Base-by-base conservation (phyloP, 2,888 invertebrate genomes). In the Drosophila differens region DNA sequence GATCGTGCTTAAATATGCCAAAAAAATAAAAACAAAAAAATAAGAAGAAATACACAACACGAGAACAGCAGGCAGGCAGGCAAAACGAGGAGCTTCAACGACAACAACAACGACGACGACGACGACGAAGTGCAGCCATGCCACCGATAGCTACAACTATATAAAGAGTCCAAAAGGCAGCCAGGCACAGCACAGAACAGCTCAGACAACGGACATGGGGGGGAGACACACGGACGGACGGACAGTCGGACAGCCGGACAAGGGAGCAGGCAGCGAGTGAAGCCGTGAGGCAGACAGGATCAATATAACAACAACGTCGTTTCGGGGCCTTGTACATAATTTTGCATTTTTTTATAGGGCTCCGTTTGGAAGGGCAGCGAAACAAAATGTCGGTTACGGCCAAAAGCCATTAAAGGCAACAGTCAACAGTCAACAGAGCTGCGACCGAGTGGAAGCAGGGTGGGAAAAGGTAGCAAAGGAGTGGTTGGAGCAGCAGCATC, bases 321-420 rank as follows among this genome's bases (percentile, higher is more conserved):
- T 80, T 86, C 81, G 89, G 82, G 71, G 55, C 28, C 81, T 83
- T 82, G 89, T 85, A 91, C 91, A 91, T 91, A 91, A 91, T 90
- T 91, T 91, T 89, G 91, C 90, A 90, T 91, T 91, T 91, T 69
- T 91, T 89, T 67, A 85, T 87, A 89, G 74, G 66, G 68, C 44
- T 44, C 25, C 47, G 47, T 25, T 47, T 47, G 47, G 54, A 54
- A 54, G 33, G 53, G 22, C 35, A 35, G 51, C 52, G 28, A 69
- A 90, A 92, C 92, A 92, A 92, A 92, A 92, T 92, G 92, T 91
- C 92, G 91, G 92, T 91, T 92, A 91, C 91, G 91, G 89, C 89
- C 80, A 12, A 88, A 84, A 89, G 81, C 91, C 91, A 92, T 91
- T 91, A 91, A 91, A 83, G 84, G 80, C 69, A 70, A 49, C 54